Conservation (phyloP, 2,888 invertebrate genomes). For the Drosophila maculinotata region DNA sequence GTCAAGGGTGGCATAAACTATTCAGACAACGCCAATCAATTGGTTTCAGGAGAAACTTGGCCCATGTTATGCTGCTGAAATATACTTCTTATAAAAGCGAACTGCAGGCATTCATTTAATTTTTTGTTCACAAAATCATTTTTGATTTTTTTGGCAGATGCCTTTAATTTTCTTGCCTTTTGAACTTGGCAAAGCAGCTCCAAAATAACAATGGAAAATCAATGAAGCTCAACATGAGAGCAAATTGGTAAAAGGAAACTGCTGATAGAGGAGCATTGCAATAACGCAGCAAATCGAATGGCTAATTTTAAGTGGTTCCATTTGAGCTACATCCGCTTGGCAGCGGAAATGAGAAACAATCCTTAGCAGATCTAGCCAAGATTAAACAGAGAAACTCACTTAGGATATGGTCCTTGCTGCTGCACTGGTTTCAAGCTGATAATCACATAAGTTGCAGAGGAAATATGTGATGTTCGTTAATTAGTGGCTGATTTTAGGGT, state of each 20-base stretch:
- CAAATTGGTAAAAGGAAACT: constrained; percentile 46
- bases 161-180: background rate
- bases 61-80: background rate
- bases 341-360: constrained; percentile 37
- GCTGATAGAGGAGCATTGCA: constrained; percentile 5
- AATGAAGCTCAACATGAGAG: constrained; percentile 43
- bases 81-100: background rate
- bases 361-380: background rate
- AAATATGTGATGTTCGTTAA: constrained; percentile 30
- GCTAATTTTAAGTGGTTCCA: constrained; percentile 44
- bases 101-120: background rate
- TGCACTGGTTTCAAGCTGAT: constrained; percentile 21
- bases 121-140: background rate
- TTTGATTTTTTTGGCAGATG: background rate
- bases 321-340: constrained; percentile 39
- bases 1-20: no score
- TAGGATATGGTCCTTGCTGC: background rate
- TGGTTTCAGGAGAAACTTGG: no score
- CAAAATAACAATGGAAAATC: constrained; percentile 44
- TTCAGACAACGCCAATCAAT: no score
- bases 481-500: constrained; percentile 8
- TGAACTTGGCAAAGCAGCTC: background rate
- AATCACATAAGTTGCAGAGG: constrained; percentile 18
- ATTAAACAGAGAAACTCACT: background rate
- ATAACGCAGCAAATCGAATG: constrained; percentile 35